Percentiles rank a stretch among this genome's conserved stretches.
phyloP scores from a whole-genome alignment of 2,888 invertebrate species.

The Hydroisotoma schaefferi region DNA sequence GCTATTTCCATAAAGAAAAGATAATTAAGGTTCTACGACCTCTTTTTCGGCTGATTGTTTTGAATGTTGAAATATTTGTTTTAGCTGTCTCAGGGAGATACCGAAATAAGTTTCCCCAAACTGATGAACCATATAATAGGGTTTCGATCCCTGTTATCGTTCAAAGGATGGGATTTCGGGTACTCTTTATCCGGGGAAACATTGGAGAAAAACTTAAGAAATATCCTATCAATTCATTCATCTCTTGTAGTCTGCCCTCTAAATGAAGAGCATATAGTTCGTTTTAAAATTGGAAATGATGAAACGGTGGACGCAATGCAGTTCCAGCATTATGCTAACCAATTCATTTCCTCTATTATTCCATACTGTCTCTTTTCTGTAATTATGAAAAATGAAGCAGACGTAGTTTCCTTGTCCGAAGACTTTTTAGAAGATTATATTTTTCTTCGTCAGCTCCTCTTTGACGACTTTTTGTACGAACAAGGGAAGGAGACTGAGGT shows the following conservation, averaged over 20 bases:
- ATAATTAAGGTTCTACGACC: not conserved
- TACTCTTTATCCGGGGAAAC: slow-evolving; percentile 31
- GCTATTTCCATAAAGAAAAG: not conserved
- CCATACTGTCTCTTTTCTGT: slow-evolving; percentile 38
- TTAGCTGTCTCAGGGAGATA: slow-evolving; percentile 33
- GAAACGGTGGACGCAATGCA: slow-evolving; percentile 42
- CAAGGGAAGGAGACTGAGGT: slow-evolving; percentile 21
- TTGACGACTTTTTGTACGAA: slow-evolving; percentile 32
- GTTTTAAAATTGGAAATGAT: slow-evolving; percentile 12
- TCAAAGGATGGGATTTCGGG: slow-evolving; percentile 33
- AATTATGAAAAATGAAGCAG: slow-evolving; percentile 1
- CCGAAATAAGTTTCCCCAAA: slow-evolving; percentile 24
- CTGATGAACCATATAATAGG: slow-evolving; percentile 25
- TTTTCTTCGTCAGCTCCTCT: slow-evolving; percentile 23
- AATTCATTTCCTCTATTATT: slow-evolving; percentile 40
- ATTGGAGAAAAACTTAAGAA: slow-evolving; percentile 37
- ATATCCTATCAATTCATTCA: slow-evolving; percentile 37
- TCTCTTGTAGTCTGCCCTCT: slow-evolving; percentile 29
- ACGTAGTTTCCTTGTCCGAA: not conserved
- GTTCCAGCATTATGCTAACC: slow-evolving; percentile 47
- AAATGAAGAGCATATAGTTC: slow-evolving; percentile 6
- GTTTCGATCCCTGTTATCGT: slow-evolving; percentile 29
- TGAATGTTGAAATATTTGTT: slow-evolving; percentile 13
- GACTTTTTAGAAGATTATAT: slow-evolving; percentile 17
- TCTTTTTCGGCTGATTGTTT: slow-evolving; percentile 8